These are phyloP conservation scores for Phataginus tricuspis DNA, from an alignment of 2,797 vertebrate genomes.

Conservation along the genomic window DNA sequence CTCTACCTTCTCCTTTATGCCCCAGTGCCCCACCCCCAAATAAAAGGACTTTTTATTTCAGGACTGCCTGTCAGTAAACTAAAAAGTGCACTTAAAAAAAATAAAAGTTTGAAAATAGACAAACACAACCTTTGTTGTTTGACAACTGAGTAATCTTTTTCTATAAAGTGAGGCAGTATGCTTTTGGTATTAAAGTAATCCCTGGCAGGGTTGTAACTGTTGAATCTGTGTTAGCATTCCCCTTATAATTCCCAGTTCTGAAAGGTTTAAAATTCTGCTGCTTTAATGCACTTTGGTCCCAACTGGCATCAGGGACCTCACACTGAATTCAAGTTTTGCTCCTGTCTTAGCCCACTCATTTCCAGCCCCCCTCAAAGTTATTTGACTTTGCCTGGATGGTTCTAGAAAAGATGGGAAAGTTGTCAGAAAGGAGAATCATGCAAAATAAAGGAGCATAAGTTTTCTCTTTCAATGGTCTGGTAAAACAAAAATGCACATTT, in stretches of 20 bases:
- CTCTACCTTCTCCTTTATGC: constrained; percentile 59
- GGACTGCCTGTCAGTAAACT: neutral
- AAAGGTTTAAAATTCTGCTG: constrained; percentile 81
- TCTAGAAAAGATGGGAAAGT: constrained; percentile 42
- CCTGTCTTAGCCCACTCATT: constrained; percentile 46
- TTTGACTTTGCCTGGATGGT: constrained; percentile 62
- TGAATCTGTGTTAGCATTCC: constrained; percentile 80
- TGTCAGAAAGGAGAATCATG: neutral
- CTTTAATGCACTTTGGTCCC: constrained; percentile 76
- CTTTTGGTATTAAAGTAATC: constrained; percentile 85
- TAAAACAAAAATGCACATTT: constrained; percentile 8
- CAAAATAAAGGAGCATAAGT: neutral
- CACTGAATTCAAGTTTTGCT: constrained; percentile 57
- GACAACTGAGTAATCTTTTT: constrained; percentile 70
- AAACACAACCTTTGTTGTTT: constrained; percentile 68
- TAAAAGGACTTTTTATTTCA: constrained; percentile 42
- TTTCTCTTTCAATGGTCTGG: neutral
- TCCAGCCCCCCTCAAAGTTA: constrained; percentile 36
- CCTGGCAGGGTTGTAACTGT: constrained; percentile 80
- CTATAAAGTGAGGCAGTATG: constrained; percentile 80
- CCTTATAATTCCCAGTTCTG: constrained; percentile 80
- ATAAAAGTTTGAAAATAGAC: constrained; percentile 64
- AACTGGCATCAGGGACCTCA: constrained; percentile 70
- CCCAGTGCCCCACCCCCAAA: neutral
- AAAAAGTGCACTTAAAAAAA: constrained; percentile 39